Evolutionary conservation across 30 jellyfish, hydroid and myxozoan species (phyloP).

Genomic region (Aurelia coerulea): DNA sequence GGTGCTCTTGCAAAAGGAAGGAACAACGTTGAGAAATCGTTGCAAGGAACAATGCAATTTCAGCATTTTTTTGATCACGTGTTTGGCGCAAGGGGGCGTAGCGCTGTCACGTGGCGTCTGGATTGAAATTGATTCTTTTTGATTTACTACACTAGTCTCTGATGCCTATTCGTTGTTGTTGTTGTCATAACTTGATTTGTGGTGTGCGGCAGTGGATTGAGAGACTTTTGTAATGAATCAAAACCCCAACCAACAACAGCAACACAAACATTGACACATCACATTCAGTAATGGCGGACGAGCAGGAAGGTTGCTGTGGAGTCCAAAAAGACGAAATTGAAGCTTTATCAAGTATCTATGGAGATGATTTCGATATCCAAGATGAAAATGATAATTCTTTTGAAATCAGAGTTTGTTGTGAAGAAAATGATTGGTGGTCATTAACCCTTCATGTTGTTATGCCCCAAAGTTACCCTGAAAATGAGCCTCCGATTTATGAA

Average conservation of each 20-base stretch:
- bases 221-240: too few species aligned
- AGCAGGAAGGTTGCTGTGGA: not conserved
- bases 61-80: too few species aligned
- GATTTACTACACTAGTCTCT: too few species aligned
- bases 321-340: constrained; percentile 65
- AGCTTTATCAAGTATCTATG: constrained; percentile 87
- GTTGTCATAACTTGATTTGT: too few species aligned
- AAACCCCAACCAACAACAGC: not conserved
- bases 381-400: constrained; percentile 17
- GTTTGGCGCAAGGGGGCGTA: too few species aligned
- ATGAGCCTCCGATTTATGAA: constrained; percentile 67
- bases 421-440: constrained; percentile 82
- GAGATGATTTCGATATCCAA: constrained; percentile 38
- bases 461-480: constrained; percentile 68
- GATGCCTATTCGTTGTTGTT: too few species aligned
- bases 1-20: too few species aligned
- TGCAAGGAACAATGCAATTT: too few species aligned
- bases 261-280: not conserved
- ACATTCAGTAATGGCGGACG: constrained; percentile 40
- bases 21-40: too few species aligned
- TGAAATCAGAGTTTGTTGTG: constrained; percentile 55
- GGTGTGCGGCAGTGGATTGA: too few species aligned
- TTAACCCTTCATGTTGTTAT: constrained; percentile 60
- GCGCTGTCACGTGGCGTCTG: too few species aligned
- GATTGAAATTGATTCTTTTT: too few species aligned